Conservation (phyloP, 2,113 vertebrate genomes). For the Nothobranchius kuhntae region DNA sequence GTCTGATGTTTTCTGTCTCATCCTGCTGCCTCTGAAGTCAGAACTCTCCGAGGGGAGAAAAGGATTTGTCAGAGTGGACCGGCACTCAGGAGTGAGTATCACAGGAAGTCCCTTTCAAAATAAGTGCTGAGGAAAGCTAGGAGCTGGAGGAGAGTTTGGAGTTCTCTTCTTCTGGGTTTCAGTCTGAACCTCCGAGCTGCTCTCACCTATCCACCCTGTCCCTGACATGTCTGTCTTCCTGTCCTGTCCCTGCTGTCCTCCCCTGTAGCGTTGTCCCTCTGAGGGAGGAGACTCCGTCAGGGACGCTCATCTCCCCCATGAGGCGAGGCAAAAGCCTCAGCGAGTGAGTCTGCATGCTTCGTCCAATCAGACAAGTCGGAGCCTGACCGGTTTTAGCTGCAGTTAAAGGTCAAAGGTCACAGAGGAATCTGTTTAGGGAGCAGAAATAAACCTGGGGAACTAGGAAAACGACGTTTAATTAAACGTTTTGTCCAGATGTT, state of each 20-base stretch:
- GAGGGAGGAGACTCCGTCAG: slow-evolving; percentile 63
- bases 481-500: too few relatives aligned
- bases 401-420: too few relatives aligned
- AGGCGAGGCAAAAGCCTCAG: slow-evolving; percentile 73
- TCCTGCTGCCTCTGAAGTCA: slow-evolving; percentile 34
- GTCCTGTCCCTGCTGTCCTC: slow-evolving; percentile 6
- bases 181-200: neutral
- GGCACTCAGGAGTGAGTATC: slow-evolving; percentile 6
- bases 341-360: slow-evolving; percentile 72
- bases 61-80: slow-evolving; percentile 35
- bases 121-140: neutral
- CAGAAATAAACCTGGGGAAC: too few relatives aligned
- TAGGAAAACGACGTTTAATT: too few relatives aligned
- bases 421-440: too few relatives aligned
- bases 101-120: slow-evolving; percentile 2
- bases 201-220: neutral
- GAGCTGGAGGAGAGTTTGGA: neutral
- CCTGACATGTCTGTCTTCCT: neutral
- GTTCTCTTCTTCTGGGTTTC: neutral
- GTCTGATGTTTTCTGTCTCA: neutral
- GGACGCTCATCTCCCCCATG: slow-evolving; percentile 58
- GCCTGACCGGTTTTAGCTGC: too few relatives aligned
- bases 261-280: slow-evolving; percentile 45
- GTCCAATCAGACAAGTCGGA: slow-evolving; percentile 3
- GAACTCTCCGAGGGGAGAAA: neutral